Conservation (phyloP, 2,113 vertebrate species). For the Anthoscopus minutus region DNA sequence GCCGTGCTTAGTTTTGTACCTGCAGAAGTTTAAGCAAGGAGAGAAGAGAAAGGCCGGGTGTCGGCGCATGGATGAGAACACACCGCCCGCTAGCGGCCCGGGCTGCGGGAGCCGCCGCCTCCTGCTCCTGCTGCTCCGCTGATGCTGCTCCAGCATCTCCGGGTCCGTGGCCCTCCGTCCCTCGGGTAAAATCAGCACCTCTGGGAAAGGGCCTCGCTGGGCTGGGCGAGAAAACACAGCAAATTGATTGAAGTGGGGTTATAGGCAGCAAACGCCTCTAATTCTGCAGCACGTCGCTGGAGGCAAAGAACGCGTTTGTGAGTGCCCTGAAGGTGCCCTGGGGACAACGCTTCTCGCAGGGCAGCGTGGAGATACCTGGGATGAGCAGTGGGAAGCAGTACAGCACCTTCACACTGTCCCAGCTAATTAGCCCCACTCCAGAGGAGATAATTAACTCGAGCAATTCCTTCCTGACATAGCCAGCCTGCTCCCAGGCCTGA, state of each 20-base stretch:
- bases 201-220: background rate
- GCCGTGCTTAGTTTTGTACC: background rate
- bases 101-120: background rate
- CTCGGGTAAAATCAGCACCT: background rate
- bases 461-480: background rate
- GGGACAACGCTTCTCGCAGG: background rate
- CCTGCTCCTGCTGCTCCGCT: too few species aligned
- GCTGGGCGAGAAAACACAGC: background rate
- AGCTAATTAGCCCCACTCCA: background rate
- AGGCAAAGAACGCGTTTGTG: background rate
- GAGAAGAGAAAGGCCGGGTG: background rate
- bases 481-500: background rate
- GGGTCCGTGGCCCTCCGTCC: background rate
- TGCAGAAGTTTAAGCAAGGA: background rate
- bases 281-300: rapidly evolving
- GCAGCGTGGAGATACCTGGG: too few species aligned
- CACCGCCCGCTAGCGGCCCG: slow-evolving; percentile 42
- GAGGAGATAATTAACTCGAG: background rate
- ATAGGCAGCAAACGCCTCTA: rapidly evolving
- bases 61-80: background rate
- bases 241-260: too few species aligned
- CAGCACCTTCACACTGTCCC: background rate
- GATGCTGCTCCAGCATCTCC: background rate
- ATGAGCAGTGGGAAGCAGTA: background rate
- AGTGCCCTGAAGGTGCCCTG: rapidly evolving